Base-by-base conservation (phyloP, 2,113 vertebrate genomes). In the Benitochromis conjunctus region DNA sequence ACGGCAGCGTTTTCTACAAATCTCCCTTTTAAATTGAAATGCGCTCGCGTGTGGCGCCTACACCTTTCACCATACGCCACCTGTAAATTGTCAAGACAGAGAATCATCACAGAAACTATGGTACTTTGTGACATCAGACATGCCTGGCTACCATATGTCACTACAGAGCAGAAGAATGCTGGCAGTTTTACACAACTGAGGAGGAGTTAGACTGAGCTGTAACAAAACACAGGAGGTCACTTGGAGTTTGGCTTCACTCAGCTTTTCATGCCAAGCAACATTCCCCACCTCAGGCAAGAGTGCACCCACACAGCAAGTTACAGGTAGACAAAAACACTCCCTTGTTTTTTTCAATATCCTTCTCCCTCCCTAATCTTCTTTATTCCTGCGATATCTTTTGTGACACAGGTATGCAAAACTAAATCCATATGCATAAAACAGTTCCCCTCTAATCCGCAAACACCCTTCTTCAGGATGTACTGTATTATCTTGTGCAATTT, bases 161-260 rank as follows among this genome's bases (percentile, higher is more conserved):
- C 24, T 7, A 3, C 9, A 19, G 18, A 56, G 82, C 4, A 6
- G 19, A 66, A 79, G 34, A 83, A 53, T 29, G 36, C 34, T 81
- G 86, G 77, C 71, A 5, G 85, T 82, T 88, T 87, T 83, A 85
- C n/a, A 19, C 16, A 46, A 69, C 24, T n/a, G 71, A 78, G 82
- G 66, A 78, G 79, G 29, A 78, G 5, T 78, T 54, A 34, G 66
- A 56, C n/a, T 21, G 7, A 57, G 56, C 11, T 41, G 48, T 51
- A 80, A 85, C 41, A 82, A 88, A 88, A 90, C 77, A 62, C 74
- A 87, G 83, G 60, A 81, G 86, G 87, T 91, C 88, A 79, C 62
- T 26, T 62, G 5, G 66, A 91, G 86, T 93, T 93, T 86, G 81
- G 74, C 82, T 82, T 69, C 29, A 51, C 71, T 84, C 69, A 10